Evolutionary conservation across 2,888 invertebrate species (phyloP).

Genomic region (Drosophila recens): DNA sequence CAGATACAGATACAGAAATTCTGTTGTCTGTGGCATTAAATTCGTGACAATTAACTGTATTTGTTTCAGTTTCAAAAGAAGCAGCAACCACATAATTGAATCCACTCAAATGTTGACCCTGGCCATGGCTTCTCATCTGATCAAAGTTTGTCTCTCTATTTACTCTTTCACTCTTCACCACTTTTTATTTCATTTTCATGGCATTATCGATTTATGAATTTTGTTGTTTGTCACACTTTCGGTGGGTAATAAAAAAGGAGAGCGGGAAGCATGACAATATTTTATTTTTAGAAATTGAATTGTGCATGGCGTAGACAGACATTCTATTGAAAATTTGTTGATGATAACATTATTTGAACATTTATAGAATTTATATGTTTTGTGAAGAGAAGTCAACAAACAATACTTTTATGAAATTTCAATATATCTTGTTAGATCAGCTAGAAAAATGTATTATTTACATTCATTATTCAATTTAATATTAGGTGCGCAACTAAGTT

Average conservation of each 20-base stretch:
- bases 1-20: background rate
- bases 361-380: background rate
- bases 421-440: no score
- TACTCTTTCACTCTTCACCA: slow-evolving; percentile 18
- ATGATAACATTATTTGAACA: background rate
- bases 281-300: slow-evolving; percentile 7
- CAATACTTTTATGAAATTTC: no score
- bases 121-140: slow-evolving; percentile 27
- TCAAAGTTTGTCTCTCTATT: slow-evolving; percentile 38
- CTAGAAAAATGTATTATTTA: no score
- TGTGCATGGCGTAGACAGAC: background rate
- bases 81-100: slow-evolving; percentile 23
- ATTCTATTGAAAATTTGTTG: background rate
- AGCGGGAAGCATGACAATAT: background rate
- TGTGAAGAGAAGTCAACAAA: background rate
- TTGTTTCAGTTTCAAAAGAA: slow-evolving; percentile 35
- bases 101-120: slow-evolving; percentile 30
- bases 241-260: slow-evolving; percentile 2
- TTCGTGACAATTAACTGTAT: slow-evolving; percentile 60
- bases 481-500: no score
- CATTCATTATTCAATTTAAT: no score
- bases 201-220: slow-evolving; percentile 24
- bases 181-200: slow-evolving; percentile 18
- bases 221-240: slow-evolving; percentile 31
- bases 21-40: slow-evolving; percentile 20